Evolutionary conservation across 2,797 vertebrate species (phyloP), one percentile per base, ranked within the genome.

Genomic region (Crocidura indochinensis): DNA sequence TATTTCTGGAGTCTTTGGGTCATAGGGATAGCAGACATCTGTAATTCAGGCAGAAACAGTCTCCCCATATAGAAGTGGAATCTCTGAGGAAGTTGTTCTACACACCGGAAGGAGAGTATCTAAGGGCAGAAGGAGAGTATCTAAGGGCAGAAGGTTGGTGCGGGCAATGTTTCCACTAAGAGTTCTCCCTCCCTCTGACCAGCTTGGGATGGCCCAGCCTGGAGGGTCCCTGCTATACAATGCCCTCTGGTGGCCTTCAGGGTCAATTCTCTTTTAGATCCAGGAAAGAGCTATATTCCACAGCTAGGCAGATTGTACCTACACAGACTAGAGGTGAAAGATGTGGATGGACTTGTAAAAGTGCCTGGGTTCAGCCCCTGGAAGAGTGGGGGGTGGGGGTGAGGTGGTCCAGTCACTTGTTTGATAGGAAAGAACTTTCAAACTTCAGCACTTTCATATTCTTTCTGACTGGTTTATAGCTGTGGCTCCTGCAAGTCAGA

Each of bases 231-330:
- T 89, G 83, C 93, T 91, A 51, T 89, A 68, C 24, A 67, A 81
- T 22, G 96, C 97, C 97, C 96, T 95, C 96, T 97, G 81, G 94
- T 97, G 97, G 80, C 49, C 76, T 3, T 86, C 46, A 60, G 29
- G 6, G 80, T 7, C 1, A 7, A 24, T 88, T 87, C 24, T 64
- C 51, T 90, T 75, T 31, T 9, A 64, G 67, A 91, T 27, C 8
- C 19, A 44, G 46, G 22, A 65, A 67, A 87, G 51, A 31, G 47
- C 44, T 20, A 20, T 22, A 8, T 64, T 8, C 60, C 60, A 64
- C 9, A 64, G 51, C 12, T 12, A 53, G 51, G 1, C 49, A 51
- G 51, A 26, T 83, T 10, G 15, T 90, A 46, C 31, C 85, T 49
- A 51, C 10, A 65, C 22, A 26, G 22, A 74, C 14, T 17, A 82